A percentile compares a stretch with the other conserved stretches of the same genome.
These are phyloP conservation scores for Hyla sarda DNA, from an alignment of 2,113 vertebrate genomes.

Conservation along the genomic window DNA sequence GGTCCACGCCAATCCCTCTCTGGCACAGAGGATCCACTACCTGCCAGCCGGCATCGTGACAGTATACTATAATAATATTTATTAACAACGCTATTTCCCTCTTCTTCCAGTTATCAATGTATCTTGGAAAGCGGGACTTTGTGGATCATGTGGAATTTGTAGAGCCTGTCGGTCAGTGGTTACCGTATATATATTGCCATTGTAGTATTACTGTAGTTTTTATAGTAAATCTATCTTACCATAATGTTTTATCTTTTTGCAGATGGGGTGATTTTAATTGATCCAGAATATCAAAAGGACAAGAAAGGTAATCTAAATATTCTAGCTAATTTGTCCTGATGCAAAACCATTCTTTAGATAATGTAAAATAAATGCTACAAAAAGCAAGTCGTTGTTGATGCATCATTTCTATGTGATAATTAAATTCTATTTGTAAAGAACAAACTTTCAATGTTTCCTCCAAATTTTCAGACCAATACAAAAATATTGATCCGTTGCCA, in stretches of 20 bases:
- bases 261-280: conserved; percentile 87
- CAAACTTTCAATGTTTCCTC: background rate
- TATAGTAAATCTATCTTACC: background rate
- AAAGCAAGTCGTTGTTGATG: no score
- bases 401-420: background rate
- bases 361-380: no score
- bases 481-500: background rate
- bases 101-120: conserved; percentile 78
- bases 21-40: no score
- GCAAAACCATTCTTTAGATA: no score
- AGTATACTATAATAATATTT: background rate
- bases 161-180: conserved; percentile 80
- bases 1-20: no score
- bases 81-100: background rate
- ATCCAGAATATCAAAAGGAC: conserved; percentile 81
- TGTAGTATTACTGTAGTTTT: background rate
- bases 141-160: conserved; percentile 83
- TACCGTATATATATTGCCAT: background rate
- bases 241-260: background rate
- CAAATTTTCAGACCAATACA: background rate
- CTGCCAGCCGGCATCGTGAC: no score
- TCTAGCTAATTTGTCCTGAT: background rate
- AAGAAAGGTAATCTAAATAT: conserved; percentile 79
- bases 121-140: conserved; percentile 88
- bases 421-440: background rate